A percentile compares a stretch with the other conserved stretches of the same genome.
Evolutionary conservation across 1,140 invertebrate genomes (phyloP).

Genomic region (Amyelois transitella): DNA sequence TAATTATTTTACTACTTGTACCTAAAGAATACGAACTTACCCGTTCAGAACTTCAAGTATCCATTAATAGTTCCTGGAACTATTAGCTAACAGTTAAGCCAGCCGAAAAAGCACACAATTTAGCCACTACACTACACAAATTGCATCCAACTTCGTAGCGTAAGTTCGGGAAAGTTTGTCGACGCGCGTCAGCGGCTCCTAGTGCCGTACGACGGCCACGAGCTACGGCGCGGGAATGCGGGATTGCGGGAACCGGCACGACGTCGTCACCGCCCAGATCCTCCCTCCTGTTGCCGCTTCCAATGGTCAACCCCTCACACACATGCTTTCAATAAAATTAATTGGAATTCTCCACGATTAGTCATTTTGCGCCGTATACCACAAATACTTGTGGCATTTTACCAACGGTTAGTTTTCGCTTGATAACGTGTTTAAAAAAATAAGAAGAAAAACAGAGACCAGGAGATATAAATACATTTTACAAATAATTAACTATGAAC

Average conservation of each 20-base stretch:
- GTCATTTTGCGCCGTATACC: not conserved
- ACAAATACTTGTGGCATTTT: not conserved
- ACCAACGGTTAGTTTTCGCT: not conserved
- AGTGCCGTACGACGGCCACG: not conserved
- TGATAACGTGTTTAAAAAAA: too few relatives aligned
- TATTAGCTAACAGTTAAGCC: not conserved
- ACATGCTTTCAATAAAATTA: slow-evolving; percentile 3
- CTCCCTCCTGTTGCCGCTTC: slow-evolving; percentile 11
- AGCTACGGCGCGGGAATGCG: not conserved
- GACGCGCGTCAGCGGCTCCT: not conserved
- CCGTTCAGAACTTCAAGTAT: not conserved
- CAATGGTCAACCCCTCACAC: slow-evolving; percentile 1
- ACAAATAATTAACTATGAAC: too few relatives aligned
- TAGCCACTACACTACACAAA: slow-evolving; percentile 37
- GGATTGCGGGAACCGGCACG: not conserved
- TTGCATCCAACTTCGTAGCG: slow-evolving; percentile 34
- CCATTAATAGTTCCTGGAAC: not conserved
- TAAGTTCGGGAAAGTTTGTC: slow-evolving; percentile 29
- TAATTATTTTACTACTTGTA: too few relatives aligned
- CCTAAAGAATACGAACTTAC: not conserved
- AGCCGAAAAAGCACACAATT: slow-evolving; percentile 13
- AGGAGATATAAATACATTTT: too few relatives aligned
- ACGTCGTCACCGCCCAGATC: slow-evolving; percentile 2
- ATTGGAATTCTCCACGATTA: not conserved
- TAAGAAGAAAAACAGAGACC: too few relatives aligned